phyloP scores from a whole-genome alignment of 2,797 vertebrate genomes.

The Lagocephalus sceleratus region DNA sequence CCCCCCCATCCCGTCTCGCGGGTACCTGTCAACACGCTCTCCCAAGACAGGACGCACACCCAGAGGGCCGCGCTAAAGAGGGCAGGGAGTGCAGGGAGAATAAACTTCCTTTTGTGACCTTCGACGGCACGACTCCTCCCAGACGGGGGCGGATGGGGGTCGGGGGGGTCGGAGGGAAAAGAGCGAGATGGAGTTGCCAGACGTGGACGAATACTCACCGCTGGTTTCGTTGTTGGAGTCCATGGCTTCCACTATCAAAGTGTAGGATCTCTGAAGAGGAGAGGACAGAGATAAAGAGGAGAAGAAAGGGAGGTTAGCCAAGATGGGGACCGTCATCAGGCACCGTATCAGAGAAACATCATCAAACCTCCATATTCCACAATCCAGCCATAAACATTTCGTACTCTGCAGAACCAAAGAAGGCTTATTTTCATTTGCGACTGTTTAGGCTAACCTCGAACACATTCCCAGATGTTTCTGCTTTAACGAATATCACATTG shows the following conservation, averaged over 20 bases:
- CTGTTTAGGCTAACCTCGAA: constrained; percentile 7
- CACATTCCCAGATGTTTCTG: neutral
- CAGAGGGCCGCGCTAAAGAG: constrained; percentile 53
- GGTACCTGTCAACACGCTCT: constrained; percentile 73
- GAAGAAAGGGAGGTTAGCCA: constrained; percentile 50
- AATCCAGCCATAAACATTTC: neutral
- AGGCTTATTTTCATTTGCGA: constrained; percentile 11
- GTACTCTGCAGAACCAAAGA: neutral
- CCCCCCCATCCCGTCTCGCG: constrained; percentile 29
- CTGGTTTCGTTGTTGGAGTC: constrained; percentile 91
- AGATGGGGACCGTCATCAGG: constrained; percentile 3
- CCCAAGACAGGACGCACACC: constrained; percentile 56
- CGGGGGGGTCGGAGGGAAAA: neutral
- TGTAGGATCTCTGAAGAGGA: constrained; percentile 92
- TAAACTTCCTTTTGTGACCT: constrained; percentile 67
- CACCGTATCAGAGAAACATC: constrained; percentile 4
- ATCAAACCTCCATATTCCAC: neutral
- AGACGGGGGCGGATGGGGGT: constrained; percentile 41
- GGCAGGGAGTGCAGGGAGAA: constrained; percentile 59
- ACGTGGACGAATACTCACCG: constrained; percentile 67
- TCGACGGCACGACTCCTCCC: constrained; percentile 46
- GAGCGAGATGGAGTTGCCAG: constrained; percentile 38
- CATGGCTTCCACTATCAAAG: constrained; percentile 93
- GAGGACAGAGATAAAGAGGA: constrained; percentile 53
- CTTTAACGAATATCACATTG: neutral